phyloP scores from a whole-genome alignment of 2,113 vertebrate genomes.

The Aramus guarauna region DNA sequence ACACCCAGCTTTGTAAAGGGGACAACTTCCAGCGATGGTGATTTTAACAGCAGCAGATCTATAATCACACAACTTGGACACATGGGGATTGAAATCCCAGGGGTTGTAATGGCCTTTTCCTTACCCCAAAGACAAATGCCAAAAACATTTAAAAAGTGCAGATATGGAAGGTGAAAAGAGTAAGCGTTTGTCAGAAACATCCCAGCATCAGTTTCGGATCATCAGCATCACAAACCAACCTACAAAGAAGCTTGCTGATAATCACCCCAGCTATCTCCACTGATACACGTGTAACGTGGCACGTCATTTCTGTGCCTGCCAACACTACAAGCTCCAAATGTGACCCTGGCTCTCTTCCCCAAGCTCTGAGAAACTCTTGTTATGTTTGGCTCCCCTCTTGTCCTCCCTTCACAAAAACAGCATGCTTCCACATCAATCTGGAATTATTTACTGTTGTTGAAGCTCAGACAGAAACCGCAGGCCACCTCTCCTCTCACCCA shows the following conservation, averaged over 20 bases:
- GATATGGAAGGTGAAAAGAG: constrained; percentile 7
- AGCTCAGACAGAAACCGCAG: background rate
- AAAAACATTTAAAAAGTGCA: background rate
- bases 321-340: background rate
- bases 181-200: background rate
- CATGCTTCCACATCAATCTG: background rate
- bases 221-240: background rate
- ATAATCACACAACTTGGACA: background rate
- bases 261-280: background rate
- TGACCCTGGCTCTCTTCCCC: constrained; percentile 22
- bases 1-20: background rate
- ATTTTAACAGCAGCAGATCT: constrained; percentile 1
- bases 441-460: constrained; percentile 35
- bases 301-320: background rate
- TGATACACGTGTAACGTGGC: background rate
- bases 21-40: background rate
- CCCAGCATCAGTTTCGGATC: background rate
- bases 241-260: background rate
- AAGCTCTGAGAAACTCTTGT: background rate
- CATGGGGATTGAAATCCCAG: background rate
- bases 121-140: constrained; percentile 3
- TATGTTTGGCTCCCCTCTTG: constrained; percentile 25
- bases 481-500: constrained; percentile 5
- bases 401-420: background rate
- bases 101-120: background rate